phyloP scores from a whole-genome alignment of 2,113 vertebrate genomes.

The Suricata suricatta region DNA sequence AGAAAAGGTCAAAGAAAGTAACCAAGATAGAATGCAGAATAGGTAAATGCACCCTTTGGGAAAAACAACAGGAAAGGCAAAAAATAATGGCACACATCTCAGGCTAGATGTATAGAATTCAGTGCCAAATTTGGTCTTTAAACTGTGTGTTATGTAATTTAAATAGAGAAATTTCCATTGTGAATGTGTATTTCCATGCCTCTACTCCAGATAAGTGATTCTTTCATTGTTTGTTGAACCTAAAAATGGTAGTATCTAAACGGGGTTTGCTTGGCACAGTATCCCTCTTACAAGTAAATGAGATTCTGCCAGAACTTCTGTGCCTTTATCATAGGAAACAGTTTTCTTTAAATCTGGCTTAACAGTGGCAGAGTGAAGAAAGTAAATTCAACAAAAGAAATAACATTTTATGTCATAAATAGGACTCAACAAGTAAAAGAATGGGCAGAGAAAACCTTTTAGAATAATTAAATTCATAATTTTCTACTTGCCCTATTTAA shows the following conservation, averaged over 20 bases:
- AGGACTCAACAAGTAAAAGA: not conserved
- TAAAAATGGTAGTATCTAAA: conserved; percentile 46
- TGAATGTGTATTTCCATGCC: conserved; percentile 43
- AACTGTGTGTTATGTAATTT: conserved; percentile 26
- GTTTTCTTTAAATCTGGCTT: conserved; percentile 19
- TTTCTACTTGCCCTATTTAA: conserved; percentile 15
- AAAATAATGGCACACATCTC: conserved; percentile 11
- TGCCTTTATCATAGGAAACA: not conserved
- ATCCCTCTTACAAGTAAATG: not conserved
- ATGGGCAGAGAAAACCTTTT: not conserved
- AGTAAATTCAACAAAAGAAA: not conserved
- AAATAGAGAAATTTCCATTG: conserved; percentile 55
- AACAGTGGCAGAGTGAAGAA: not conserved
- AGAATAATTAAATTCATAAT: conserved; percentile 11
- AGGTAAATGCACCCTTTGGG: conserved; percentile 32
- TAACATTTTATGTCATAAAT: not conserved
- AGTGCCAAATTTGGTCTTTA: conserved; percentile 15
- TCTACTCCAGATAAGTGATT: conserved; percentile 45
- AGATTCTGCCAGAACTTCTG: not conserved
- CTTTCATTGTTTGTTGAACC: conserved; percentile 55
- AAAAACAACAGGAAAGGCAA: conserved; percentile 33
- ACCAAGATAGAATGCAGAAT: conserved; percentile 65
- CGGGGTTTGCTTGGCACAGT: not conserved
- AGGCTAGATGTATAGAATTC: not conserved
- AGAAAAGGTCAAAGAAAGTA: conserved; percentile 75